Percentiles rank a stretch among this genome's conserved stretches.
Conservation (phyloP, 2,113 vertebrate genomes). For the Ictalurus punctatus region DNA sequence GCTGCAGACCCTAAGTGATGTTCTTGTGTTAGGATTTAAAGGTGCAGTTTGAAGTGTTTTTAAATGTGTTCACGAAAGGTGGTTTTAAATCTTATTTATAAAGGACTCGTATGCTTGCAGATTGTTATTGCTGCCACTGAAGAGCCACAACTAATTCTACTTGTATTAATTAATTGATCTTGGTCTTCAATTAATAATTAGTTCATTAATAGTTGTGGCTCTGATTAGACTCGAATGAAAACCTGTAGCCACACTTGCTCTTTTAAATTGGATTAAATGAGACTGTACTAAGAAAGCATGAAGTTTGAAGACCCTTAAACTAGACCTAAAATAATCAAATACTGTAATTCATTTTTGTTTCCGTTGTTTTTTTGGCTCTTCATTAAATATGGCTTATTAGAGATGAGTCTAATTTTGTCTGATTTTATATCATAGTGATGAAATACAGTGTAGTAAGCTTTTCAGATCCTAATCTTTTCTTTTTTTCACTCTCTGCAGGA, state of each 20-base stretch:
- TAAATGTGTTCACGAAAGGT: neutral
- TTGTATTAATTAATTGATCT: neutral
- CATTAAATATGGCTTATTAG: neutral
- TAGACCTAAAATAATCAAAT: neutral
- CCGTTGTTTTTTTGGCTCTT: neutral
- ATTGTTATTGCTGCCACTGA: neutral
- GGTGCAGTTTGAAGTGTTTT: neutral
- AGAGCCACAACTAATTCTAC: neutral
- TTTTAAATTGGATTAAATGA: neutral
- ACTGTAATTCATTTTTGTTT: neutral
- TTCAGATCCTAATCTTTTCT: too few relatives aligned
- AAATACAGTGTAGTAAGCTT: neutral
- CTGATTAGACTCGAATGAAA: neutral
- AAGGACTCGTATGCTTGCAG: neutral
- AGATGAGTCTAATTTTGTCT: neutral
- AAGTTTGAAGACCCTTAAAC: neutral
- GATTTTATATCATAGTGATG: neutral
- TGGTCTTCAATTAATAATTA: neutral
- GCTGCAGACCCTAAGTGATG: neutral
- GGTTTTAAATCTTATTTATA: neutral
- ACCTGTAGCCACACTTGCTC: neutral
- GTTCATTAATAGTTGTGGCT: neutral
- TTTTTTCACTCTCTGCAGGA: conserved; percentile 60
- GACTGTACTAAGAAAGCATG: neutral
- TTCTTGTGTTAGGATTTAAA: neutral